These are phyloP conservation scores for Lithophane leautieri DNA, from an alignment of 2,888 invertebrate species.

Conservation along the genomic window DNA sequence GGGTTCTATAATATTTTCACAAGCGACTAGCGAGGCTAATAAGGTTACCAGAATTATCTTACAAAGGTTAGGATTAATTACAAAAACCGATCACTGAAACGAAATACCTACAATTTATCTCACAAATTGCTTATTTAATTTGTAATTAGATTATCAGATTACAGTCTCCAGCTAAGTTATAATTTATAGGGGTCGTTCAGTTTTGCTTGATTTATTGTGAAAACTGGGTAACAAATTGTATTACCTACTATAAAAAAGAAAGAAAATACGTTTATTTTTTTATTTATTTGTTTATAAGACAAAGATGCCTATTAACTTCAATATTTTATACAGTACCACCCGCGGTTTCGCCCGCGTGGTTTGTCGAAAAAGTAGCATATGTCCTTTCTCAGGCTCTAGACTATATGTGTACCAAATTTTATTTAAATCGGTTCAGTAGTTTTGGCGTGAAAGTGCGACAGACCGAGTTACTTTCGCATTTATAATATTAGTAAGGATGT, in stretches of 20 bases:
- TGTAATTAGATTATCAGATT: constrained; percentile 61
- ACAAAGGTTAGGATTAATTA: constrained; percentile 24
- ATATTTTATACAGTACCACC: too few species aligned
- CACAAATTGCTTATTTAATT: constrained; percentile 49
- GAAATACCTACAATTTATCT: constrained; percentile 48
- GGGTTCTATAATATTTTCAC: background rate
- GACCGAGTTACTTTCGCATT: too few species aligned
- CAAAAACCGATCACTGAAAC: constrained; percentile 40
- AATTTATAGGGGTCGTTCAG: constrained; percentile 42
- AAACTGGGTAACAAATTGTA: constrained; percentile 31
- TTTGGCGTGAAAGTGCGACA: too few species aligned
- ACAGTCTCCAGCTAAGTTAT: constrained; percentile 40
- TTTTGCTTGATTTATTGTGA: constrained; percentile 48
- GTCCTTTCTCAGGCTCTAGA: too few species aligned
- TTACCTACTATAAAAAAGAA: too few species aligned
- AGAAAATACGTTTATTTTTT: too few species aligned
- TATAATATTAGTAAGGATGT: too few species aligned
- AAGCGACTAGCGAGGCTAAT: background rate
- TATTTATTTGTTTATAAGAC: too few species aligned
- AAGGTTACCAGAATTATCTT: background rate
- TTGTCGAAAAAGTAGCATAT: too few species aligned
- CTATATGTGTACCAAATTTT: too few species aligned
- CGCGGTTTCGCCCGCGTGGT: too few species aligned
- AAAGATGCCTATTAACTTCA: background rate
- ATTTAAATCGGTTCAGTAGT: too few species aligned